Percentiles rank a stretch among this genome's conserved stretches.
Conservation (phyloP, 1,140 invertebrate genomes). For the Drosophila kohkoa region DNA sequence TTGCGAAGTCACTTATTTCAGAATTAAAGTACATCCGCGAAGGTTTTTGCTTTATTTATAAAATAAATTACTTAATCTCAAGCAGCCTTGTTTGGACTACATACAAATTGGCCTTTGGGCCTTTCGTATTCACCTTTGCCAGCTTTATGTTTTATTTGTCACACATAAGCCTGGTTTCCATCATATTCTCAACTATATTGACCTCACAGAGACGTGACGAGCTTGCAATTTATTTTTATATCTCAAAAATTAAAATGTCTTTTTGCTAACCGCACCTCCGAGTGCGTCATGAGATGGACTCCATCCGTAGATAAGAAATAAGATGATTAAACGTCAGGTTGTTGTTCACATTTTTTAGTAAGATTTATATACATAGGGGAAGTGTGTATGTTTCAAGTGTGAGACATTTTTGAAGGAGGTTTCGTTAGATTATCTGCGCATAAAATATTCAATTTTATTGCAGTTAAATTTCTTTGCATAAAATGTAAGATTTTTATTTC, state of each 20-base stretch:
- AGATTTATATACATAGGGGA: not conserved
- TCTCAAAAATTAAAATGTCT: conserved; percentile 8
- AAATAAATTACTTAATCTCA: not conserved
- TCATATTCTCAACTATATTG: conserved; percentile 29
- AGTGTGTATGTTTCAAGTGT: conserved; percentile 22
- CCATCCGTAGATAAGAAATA: conserved; percentile 2
- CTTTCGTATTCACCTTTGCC: not conserved
- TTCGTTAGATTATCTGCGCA: not conserved
- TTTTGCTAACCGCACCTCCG: conserved; percentile 28
- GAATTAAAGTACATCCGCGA: not conserved
- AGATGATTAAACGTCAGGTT: conserved; percentile 31
- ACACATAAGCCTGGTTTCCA: conserved; percentile 20
- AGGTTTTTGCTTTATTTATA: not conserved
- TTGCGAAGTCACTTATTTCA: too few relatives aligned
- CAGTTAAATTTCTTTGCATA: not conserved
- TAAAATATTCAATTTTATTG: not conserved
- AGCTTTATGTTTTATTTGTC: conserved; percentile 11
- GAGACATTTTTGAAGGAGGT: conserved; percentile 9
- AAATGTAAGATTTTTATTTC: not conserved
- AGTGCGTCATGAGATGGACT: conserved; percentile 16
- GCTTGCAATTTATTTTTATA: conserved; percentile 41
- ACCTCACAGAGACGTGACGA: conserved; percentile 54
- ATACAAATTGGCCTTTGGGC: conserved; percentile 12
- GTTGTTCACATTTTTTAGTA: not conserved
- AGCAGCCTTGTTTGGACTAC: not conserved